Evolutionary conservation across 2,113 vertebrate genomes (phyloP), one percentile per base, ranked within the genome.

Genomic region (Channa maculata): DNA sequence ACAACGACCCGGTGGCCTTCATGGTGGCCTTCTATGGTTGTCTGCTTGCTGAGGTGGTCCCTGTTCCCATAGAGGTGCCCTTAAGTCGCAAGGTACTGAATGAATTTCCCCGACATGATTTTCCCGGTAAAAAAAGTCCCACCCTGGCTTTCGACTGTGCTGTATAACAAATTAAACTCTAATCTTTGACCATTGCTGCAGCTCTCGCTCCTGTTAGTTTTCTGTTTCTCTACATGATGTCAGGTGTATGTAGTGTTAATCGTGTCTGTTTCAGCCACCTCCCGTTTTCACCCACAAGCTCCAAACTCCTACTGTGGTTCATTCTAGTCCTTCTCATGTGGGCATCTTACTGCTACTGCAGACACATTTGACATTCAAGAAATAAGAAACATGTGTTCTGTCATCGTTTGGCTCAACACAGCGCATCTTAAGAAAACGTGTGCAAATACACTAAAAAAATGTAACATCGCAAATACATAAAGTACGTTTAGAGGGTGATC

Each of bases 11-110:
- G 0, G 98, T 98, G 54, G 98, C 98, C 53, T 99, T 99, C 90
- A 99, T 99, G 97, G 98, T 99, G 88, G 97, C 98, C 0, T 99
- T 99, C 92, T 99, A 99, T 1, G 97, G 98, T 84, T 99, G 98
- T 87, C 92, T 99, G 69, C 94, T 99, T 82, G 98, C 97, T 0
- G 98, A 99, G 90, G 97, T 99, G 80, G 98, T 99, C 39, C 98
- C 98, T 0, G 98, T 99, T 87, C 98, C 98, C 66, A 99, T 99
- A 38, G 98, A 99, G 94, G 98, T 99, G 80, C 98, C 98, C 0
- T 96, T 99, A 52, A 99, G 98, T 11, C 96, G 97, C 87, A 99
- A 99, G 97, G 98, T 99, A 93, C 89, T 77, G 13, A 6, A 3
- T 8, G 3, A 58, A 36, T 33, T n/a, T 43, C n/a, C 2, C 0